Evolutionary conservation across 2,888 invertebrate genomes (phyloP), one percentile per base, ranked within the genome.

Genomic region (Calliphora vomitoria): DNA sequence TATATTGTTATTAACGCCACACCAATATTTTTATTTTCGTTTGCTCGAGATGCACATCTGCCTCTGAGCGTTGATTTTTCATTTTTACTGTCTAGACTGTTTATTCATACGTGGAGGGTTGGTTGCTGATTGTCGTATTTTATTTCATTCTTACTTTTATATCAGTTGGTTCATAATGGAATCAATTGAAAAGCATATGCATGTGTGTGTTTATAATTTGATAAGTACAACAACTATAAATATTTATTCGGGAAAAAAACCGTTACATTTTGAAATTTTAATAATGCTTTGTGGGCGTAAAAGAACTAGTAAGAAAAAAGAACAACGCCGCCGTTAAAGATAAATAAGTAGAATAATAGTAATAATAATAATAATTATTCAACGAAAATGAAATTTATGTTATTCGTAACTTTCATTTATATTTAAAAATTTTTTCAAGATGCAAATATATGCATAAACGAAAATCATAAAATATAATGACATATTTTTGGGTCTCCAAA

Each of bases 1-100:
- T 6, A 58, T 55, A 18, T 60, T 60, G 11, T 68, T 64, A 66
- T 79, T 60, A 79, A 82, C 47, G 84, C 68, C 81, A 84, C 87
- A 79, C 53, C 72, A 82, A 78, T 72, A 25, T 68, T 72, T 84
- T 72, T 74, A 38, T 44, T 60, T 72, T 68, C 55, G 53, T 81
- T 76, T 31, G 47, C 66, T 74, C 84, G 44, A 62, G 66, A 31
- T 78, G 85, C 84, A 87, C 87, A 87, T 87, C 87, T 87, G 87
- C 85, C 84, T 72, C 8, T 38, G n/a, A 85, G 85, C 85, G 87
- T 87, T 87, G 87, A 87, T 87, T 87, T 87, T 69, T 78, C 62
- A 20, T 60, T 55, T 85, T 82, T 31, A 25, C 47, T 62, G 81
- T 78, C 81, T 82, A 84, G 81, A 82, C 85, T 58, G 31, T 38